These are phyloP conservation scores for Hofmannophila pseudospretella DNA, from an alignment of 2,888 invertebrate genomes.

Conservation along the genomic window DNA sequence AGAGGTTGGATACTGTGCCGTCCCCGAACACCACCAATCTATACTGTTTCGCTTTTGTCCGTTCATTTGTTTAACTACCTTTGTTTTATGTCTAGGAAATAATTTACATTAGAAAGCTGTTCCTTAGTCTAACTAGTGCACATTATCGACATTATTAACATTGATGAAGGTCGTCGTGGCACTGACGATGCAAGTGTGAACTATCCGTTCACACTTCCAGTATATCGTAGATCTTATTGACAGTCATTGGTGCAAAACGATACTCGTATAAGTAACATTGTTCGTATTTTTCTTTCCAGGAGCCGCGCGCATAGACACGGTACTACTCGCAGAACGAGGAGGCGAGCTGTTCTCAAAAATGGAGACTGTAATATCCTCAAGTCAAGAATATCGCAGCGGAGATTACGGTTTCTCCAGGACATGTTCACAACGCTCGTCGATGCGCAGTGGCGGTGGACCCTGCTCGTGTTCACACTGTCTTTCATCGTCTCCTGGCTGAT, in stretches of 20 bases:
- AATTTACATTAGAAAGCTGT: conserved; percentile 47
- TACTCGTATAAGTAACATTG: conserved; percentile 28
- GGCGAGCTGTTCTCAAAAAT: conserved; percentile 94
- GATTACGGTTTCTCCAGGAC: conserved; percentile 87
- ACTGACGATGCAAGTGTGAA: conserved; percentile 51
- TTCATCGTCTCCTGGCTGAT: conserved; percentile 92
- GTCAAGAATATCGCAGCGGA: conserved; percentile 88
- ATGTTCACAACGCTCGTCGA: conserved; percentile 94
- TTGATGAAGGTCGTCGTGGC: conserved; percentile 53
- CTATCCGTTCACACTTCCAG: conserved; percentile 52
- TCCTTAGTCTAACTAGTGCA: conserved; percentile 36
- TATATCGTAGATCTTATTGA: conserved; percentile 33
- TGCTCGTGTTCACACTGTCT: conserved; percentile 89
- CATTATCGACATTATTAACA: conserved; percentile 58
- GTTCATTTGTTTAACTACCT: conserved; percentile 31
- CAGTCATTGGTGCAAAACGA: conserved; percentile 35
- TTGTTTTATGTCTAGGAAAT: conserved; percentile 23
- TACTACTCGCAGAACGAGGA: conserved; percentile 82
- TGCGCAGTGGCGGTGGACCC: conserved; percentile 94
- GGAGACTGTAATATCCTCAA: conserved; percentile 97
- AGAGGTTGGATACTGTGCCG: conserved; percentile 69
- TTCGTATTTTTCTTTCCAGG: conserved; percentile 67
- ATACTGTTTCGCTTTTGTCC: conserved; percentile 69
- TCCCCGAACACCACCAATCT: conserved; percentile 41
- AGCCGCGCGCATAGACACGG: conserved; percentile 83